These are phyloP conservation scores for Fulmarus glacialis DNA, from an alignment of 2,113 vertebrate species.

Conservation along the genomic window DNA sequence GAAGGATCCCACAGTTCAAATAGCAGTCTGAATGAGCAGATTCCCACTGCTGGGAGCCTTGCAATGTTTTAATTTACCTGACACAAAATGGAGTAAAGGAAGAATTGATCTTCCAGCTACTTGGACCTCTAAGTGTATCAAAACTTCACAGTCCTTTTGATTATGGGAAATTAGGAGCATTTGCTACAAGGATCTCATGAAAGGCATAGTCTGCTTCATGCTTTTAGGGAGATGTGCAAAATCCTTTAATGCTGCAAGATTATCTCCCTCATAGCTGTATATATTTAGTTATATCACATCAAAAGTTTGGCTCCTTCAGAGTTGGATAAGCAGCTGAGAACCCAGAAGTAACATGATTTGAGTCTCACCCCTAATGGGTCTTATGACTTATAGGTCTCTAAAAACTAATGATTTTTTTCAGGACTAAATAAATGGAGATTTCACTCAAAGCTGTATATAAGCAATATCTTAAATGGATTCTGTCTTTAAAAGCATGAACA, in stretches of 20 bases:
- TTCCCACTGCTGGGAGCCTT: background rate
- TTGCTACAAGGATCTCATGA: slow-evolving; percentile 19
- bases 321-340: slow-evolving; percentile 31
- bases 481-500: slow-evolving; percentile 47
- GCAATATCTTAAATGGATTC: slow-evolving; percentile 50
- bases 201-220: slow-evolving; percentile 22
- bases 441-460: slow-evolving; percentile 51
- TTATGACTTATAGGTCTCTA: slow-evolving; percentile 29
- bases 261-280: slow-evolving; percentile 14
- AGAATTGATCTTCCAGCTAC: background rate
- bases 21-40: background rate
- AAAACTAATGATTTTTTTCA: slow-evolving; percentile 60
- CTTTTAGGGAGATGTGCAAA: slow-evolving; percentile 1
- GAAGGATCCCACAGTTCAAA: background rate
- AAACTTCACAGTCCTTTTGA: slow-evolving; percentile 37
- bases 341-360: slow-evolving; percentile 12
- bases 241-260: slow-evolving; percentile 6
- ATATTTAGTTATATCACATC: slow-evolving; percentile 25
- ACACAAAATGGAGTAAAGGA: background rate
- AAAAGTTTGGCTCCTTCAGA: slow-evolving; percentile 43
- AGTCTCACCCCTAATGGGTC: slow-evolving; percentile 51
- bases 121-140: background rate
- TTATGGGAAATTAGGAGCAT: slow-evolving; percentile 33
- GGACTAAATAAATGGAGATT: slow-evolving; percentile 50
- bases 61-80: background rate